Conservation (phyloP, 2,113 vertebrate species). For the Marcusenius ussheri region DNA sequence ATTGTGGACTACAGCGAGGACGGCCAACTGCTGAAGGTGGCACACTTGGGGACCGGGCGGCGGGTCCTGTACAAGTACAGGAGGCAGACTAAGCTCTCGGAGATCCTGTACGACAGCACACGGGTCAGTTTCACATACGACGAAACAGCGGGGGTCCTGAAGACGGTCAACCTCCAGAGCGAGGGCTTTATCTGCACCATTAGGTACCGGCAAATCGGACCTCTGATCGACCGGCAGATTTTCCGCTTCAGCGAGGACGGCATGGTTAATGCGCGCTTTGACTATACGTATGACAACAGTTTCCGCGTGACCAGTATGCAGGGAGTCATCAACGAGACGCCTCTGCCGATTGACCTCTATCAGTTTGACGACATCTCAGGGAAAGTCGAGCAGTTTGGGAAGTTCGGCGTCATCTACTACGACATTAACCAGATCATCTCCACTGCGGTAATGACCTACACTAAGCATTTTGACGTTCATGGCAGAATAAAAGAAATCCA, state of each 20-base stretch:
- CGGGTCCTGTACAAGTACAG: constrained; percentile 88
- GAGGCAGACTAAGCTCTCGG: constrained; percentile 84
- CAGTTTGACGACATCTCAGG: constrained; percentile 98
- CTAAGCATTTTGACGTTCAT: constrained; percentile 92
- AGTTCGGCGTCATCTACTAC: constrained; percentile 97
- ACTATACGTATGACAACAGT: constrained; percentile 96
- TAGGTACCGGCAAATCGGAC: constrained; percentile 89
- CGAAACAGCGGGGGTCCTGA: constrained; percentile 87
- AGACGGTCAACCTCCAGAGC: constrained; percentile 94
- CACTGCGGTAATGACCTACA: constrained; percentile 96
- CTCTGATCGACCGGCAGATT: constrained; percentile 91
- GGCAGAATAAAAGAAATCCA: constrained; percentile 96
- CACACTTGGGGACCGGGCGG: constrained; percentile 86
- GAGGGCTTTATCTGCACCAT: constrained; percentile 98
- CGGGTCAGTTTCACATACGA: constrained; percentile 96
- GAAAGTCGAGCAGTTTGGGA: constrained; percentile 97
- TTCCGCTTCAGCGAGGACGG: constrained; percentile 96
- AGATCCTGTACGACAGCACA: constrained; percentile 91
- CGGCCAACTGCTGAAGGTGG: constrained; percentile 80
- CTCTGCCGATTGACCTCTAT: constrained; percentile 92
- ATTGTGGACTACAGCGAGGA: constrained; percentile 96
- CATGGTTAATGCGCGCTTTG: constrained; percentile 96
- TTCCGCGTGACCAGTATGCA: constrained; percentile 95
- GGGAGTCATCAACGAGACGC: constrained; percentile 94
- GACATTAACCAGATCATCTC: constrained; percentile 99